Evolutionary conservation across 2,797 vertebrate genomes (phyloP).

Genomic region (Natrix natrix): DNA sequence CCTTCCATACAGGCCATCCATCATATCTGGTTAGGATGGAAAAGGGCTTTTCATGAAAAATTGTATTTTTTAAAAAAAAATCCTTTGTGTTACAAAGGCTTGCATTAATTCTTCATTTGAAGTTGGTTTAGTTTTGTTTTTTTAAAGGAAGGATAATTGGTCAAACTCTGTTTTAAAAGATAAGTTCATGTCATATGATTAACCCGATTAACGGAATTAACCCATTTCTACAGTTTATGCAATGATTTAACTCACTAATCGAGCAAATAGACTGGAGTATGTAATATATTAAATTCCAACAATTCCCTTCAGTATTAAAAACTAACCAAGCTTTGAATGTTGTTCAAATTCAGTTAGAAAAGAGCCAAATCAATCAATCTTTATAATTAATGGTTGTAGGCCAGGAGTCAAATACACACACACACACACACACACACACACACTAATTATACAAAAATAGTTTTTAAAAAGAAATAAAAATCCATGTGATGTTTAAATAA

Average conservation of each 20-base stretch:
- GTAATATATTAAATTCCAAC: not conserved
- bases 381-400: not conserved
- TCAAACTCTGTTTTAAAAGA: not conserved
- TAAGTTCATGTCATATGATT: not conserved
- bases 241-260: not conserved
- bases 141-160: not conserved
- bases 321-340: not conserved
- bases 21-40: not conserved
- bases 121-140: not conserved
- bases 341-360: not conserved
- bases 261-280: not conserved
- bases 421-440: not conserved
- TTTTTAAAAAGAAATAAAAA: not conserved
- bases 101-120: not conserved
- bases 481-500: not conserved
- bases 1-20: not conserved
- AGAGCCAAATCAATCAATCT: not conserved
- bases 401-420: not conserved
- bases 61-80: not conserved
- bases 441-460: not conserved
- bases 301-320: not conserved
- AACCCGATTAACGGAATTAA: not conserved
- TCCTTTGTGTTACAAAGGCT: not conserved
- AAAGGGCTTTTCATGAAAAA: not conserved
- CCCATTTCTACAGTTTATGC: not conserved